These are phyloP conservation scores for Bemisia tabaci DNA, from an alignment of 1,140 invertebrate species.

Conservation along the genomic window DNA sequence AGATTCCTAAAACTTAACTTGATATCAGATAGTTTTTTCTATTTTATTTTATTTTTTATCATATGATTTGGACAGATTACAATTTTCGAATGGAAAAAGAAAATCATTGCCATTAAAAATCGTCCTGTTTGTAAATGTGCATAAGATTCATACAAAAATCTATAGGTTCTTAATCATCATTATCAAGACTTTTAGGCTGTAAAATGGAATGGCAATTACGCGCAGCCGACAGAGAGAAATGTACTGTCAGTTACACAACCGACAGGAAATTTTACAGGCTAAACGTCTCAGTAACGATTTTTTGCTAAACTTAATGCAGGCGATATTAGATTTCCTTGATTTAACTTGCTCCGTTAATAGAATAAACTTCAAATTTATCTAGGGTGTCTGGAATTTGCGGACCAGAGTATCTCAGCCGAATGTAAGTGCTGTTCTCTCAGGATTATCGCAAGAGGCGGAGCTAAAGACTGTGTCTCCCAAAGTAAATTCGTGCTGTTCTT, in stretches of 20 bases:
- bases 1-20: not conserved
- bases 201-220: too few relatives aligned
- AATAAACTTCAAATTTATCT: not conserved
- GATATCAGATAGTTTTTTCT: not conserved
- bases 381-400: not conserved
- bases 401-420: not conserved
- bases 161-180: too few relatives aligned
- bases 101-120: not conserved
- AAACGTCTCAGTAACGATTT: not conserved
- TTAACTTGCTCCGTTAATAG: not conserved
- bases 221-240: too few relatives aligned
- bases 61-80: not conserved
- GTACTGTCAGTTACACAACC: too few relatives aligned
- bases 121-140: not conserved
- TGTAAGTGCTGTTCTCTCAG: not conserved
- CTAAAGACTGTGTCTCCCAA: not conserved
- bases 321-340: not conserved
- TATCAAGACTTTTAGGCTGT: too few relatives aligned
- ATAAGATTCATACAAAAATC: not conserved
- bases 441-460: too few relatives aligned
- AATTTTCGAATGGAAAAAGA: not conserved
- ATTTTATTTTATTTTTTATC: not conserved
- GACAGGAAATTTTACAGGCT: not conserved
- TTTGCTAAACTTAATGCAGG: not conserved
- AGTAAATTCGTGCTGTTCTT: not conserved